Conservation (phyloP, 2,888 invertebrate genomes). For the Macaria liturata region DNA sequence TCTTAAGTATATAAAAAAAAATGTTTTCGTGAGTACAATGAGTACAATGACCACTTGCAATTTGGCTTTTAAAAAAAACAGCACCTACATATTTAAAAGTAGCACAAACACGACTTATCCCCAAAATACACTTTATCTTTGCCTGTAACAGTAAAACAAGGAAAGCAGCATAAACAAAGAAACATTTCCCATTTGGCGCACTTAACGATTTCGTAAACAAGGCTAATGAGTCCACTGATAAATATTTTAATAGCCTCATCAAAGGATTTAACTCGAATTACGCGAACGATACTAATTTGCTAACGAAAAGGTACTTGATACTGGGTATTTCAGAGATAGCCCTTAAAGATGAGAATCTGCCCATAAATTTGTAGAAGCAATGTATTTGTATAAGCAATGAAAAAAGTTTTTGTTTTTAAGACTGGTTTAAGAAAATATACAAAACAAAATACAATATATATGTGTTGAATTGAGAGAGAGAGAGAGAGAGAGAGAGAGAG, state of each 20-base stretch:
- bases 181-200: slow-evolving; percentile 22
- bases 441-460: too few relatives aligned
- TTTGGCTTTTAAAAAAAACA: background rate
- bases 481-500: too few relatives aligned
- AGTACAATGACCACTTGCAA: too few relatives aligned
- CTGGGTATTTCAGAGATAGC: background rate
- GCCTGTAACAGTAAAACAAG: slow-evolving; percentile 1
- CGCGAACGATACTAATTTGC: slow-evolving; percentile 1
- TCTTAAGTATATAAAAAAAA: too few relatives aligned
- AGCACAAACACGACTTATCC: background rate
- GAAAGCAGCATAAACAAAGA: slow-evolving; percentile 11
- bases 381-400: too few relatives aligned
- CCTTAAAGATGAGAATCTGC: background rate
- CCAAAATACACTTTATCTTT: too few relatives aligned
- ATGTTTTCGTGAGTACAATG: too few relatives aligned
- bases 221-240: slow-evolving; percentile 17
- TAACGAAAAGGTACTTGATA: slow-evolving; percentile 1
- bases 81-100: too few relatives aligned
- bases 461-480: too few relatives aligned
- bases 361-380: too few relatives aligned
- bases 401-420: too few relatives aligned
- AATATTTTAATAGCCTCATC: slow-evolving; percentile 22
- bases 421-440: too few relatives aligned
- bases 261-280: slow-evolving; percentile 14
- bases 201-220: slow-evolving; percentile 19